Evolutionary conservation across 2,113 vertebrate genomes (phyloP), one percentile per base, ranked within the genome.

Genomic region (Strigops habroptila): DNA sequence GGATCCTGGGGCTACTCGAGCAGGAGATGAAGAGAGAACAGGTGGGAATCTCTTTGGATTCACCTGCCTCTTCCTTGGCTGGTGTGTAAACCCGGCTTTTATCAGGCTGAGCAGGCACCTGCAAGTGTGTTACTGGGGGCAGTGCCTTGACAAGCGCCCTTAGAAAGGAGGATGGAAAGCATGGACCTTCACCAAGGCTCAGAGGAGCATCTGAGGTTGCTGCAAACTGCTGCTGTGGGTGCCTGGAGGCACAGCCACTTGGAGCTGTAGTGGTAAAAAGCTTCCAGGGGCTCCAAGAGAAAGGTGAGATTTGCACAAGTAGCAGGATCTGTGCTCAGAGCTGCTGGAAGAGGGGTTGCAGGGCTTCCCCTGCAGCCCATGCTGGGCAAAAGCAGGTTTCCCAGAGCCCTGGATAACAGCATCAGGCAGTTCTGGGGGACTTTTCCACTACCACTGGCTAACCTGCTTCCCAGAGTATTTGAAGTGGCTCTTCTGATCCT

Each of bases 41-140:
- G 25, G 22, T 5, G 7, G 48, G 35, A 71, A 70, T 7, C 3
- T 59, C 30, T 53, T 18, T 23, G 1, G 0, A 1, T 28, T 60
- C 44, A 73, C 14, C 37, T 31, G 9, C 17, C 30, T 59, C n/a
- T 90, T 46, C 37, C 33, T 60, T 8, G 49, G 30, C 49, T 41
- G 59, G 11, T 10, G 4, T 3, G 7, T n/a, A 37, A 74, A 49
- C 19, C 27, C 12, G 33, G 37, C 22, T 60, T 82, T 79, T 49
- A 39, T 70, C 44, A 37, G 60, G 17, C 3, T 19, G 35, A 75
- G 28, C 5, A 44, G 19, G 35, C 49, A 65, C 55, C n/a, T 48
- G 53, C 22, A 62, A 16, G n/a, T n/a, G 10, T 25, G 2, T 12
- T 68, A 28, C 43, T 62, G 55, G 31, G 30, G 19, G 35, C 33